Conservation (phyloP, 1,140 invertebrate genomes). For the Spodoptera litura region DNA sequence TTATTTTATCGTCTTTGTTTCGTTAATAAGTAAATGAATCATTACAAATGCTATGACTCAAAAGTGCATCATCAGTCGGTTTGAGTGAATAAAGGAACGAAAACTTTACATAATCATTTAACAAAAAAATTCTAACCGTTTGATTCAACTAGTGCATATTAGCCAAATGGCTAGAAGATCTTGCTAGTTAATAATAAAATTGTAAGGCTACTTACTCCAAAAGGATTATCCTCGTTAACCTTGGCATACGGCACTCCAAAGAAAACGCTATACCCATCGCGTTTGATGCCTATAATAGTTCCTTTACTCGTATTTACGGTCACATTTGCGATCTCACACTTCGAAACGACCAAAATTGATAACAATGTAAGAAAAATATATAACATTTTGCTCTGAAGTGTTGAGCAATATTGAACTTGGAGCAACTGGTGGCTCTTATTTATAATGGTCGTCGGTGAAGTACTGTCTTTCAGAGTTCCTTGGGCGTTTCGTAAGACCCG, state of each 20-base stretch:
- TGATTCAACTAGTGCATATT: too few relatives aligned
- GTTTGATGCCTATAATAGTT: constrained; percentile 29
- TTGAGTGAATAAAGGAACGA: too few relatives aligned
- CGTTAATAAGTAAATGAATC: too few relatives aligned
- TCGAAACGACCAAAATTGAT: neutral
- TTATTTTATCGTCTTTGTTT: too few relatives aligned
- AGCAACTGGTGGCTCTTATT: neutral
- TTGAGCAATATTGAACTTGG: neutral
- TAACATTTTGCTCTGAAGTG: constrained; percentile 4
- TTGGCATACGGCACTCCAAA: constrained; percentile 55
- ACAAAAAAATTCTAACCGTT: too few relatives aligned
- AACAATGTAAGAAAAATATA: neutral
- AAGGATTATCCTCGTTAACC: constrained; percentile 51
- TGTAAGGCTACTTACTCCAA: constrained; percentile 47
- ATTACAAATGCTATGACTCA: too few relatives aligned
- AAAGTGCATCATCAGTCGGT: too few relatives aligned
- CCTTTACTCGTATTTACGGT: constrained; percentile 36
- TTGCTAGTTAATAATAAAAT: too few relatives aligned
- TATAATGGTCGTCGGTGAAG: neutral
- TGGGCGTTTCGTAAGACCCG: neutral
- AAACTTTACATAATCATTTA: too few relatives aligned
- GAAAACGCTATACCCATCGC: constrained; percentile 39
- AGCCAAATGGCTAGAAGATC: too few relatives aligned
- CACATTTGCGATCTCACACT: constrained; percentile 18
- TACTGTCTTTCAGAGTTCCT: neutral